These are phyloP conservation scores for Operophtera brumata DNA, from an alignment of 2,888 invertebrate genomes.

Conservation along the genomic window DNA sequence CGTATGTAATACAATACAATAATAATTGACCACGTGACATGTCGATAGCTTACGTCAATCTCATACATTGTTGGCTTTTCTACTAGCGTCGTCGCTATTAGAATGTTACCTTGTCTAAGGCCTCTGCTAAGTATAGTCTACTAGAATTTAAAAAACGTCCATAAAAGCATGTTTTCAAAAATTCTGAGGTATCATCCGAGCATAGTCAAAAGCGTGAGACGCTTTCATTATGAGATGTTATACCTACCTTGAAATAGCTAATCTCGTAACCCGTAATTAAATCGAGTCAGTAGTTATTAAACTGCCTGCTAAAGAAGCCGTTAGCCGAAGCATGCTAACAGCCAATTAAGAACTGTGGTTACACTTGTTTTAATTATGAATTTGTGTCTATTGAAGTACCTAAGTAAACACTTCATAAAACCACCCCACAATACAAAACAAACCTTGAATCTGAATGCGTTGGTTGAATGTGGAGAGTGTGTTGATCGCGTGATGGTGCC, in stretches of 20 bases:
- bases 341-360: slow-evolving; percentile 21
- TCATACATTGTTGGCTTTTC: too few relatives aligned
- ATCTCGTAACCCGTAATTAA: slow-evolving; percentile 9
- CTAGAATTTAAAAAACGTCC: too few relatives aligned
- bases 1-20: too few relatives aligned
- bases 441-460: background rate
- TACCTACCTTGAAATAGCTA: background rate
- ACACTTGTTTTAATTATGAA: slow-evolving; percentile 26
- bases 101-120: too few relatives aligned
- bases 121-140: too few relatives aligned
- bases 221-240: slow-evolving; percentile 10
- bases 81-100: too few relatives aligned
- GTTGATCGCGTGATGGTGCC: slow-evolving; percentile 22
- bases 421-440: background rate
- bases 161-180: too few relatives aligned
- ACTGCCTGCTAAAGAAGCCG: slow-evolving; percentile 12
- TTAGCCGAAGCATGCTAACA: slow-evolving; percentile 14
- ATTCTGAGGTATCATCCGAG: too few relatives aligned
- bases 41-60: too few relatives aligned
- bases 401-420: slow-evolving; percentile 13
- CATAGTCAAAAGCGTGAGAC: slow-evolving; percentile 1
- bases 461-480: slow-evolving; percentile 1
- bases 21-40: too few relatives aligned
- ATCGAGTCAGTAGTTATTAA: background rate
- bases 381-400: slow-evolving; percentile 19